phyloP scores from a whole-genome alignment of 2,113 vertebrate species.

The Steatornis caripensis region DNA sequence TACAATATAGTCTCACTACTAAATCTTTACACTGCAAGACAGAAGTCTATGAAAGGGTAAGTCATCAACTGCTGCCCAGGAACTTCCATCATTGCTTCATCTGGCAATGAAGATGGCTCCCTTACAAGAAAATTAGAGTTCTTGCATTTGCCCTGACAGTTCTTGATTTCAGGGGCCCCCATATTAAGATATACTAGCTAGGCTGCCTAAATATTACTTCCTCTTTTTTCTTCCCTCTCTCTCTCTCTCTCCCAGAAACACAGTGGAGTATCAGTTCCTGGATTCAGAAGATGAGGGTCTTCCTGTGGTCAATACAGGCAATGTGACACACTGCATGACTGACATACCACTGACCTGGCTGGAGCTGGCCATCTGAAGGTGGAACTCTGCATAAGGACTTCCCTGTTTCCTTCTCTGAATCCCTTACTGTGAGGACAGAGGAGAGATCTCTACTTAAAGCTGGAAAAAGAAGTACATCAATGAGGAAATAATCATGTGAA shows the following conservation, averaged over 20 bases:
- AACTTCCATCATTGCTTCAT: background rate
- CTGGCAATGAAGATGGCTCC: background rate
- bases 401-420: conserved; percentile 65
- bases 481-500: conserved; percentile 57
- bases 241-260: background rate
- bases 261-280: background rate
- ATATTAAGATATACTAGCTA: background rate
- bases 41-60: background rate
- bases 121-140: background rate
- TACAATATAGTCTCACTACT: background rate
- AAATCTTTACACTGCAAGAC: background rate
- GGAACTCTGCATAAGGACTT: conserved; percentile 65
- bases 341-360: conserved; percentile 65
- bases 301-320: conserved; percentile 55
- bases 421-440: conserved; percentile 64
- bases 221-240: background rate
- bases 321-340: conserved; percentile 66
- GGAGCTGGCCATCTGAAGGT: conserved; percentile 60
- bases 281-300: conserved; percentile 23
- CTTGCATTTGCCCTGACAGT: background rate
- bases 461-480: conserved; percentile 69
- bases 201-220: background rate
- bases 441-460: conserved; percentile 65
- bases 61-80: background rate
- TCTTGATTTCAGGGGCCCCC: background rate